Percentiles rank a stretch among this genome's conserved stretches.
Evolutionary conservation across 2,113 vertebrate species (phyloP).

Genomic region (Paratilapia polleni): DNA sequence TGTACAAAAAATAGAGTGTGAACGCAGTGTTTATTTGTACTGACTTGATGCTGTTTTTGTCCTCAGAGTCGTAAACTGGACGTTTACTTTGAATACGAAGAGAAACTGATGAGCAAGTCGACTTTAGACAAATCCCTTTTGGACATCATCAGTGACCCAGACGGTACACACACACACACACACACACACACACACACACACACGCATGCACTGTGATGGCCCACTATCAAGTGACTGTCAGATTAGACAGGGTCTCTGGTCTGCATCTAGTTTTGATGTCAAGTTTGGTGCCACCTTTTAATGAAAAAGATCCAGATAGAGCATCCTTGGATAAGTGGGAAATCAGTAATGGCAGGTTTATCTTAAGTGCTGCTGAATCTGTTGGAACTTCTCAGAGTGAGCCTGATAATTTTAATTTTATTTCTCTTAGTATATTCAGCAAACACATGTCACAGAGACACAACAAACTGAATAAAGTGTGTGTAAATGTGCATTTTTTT

Average conservation of each 20-base stretch:
- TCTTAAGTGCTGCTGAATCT: neutral
- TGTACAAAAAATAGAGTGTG: neutral
- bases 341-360: neutral
- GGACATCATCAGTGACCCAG: constrained; percentile 97
- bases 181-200: neutral
- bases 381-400: no score
- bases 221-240: no score
- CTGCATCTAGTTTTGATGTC: no score
- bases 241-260: no score
- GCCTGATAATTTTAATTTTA: neutral
- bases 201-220: neutral
- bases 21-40: neutral
- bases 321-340: neutral
- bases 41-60: constrained; percentile 22
- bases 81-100: constrained; percentile 98
- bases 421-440: neutral
- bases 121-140: constrained; percentile 96
- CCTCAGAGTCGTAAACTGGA: constrained; percentile 93
- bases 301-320: neutral
- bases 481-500: constrained; percentile 29
- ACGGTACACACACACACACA: constrained; percentile 80
- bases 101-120: constrained; percentile 98
- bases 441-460: neutral
- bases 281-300: no score
- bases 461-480: neutral